A percentile compares a stretch with the other conserved stretches of the same genome.
Conservation (phyloP, 2,113 vertebrate species). For the Amia ocellicauda region DNA sequence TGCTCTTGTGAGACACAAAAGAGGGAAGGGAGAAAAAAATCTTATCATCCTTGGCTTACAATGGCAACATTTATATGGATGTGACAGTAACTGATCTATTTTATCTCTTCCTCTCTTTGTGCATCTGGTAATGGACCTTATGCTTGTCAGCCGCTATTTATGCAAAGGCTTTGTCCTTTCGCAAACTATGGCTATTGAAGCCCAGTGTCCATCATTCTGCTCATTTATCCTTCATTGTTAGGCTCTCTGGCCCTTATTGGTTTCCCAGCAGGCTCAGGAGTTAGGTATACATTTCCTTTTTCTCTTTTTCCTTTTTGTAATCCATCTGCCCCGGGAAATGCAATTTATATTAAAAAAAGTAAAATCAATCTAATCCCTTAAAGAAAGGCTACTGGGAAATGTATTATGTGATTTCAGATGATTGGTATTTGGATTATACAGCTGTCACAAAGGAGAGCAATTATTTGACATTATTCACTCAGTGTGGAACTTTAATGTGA, state of each 20-base stretch:
- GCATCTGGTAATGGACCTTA: slow-evolving; percentile 6
- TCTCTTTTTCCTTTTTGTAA: background rate
- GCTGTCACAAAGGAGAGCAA: no score
- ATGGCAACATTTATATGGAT: slow-evolving; percentile 3
- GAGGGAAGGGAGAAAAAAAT: background rate
- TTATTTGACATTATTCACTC: no score
- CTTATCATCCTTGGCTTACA: slow-evolving; percentile 2
- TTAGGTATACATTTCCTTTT: background rate
- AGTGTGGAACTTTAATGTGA: no score
- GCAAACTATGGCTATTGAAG: background rate
- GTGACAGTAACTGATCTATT: slow-evolving; percentile 1
- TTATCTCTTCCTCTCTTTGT: slow-evolving; percentile 4
- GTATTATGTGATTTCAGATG: background rate
- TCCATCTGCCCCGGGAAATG: background rate
- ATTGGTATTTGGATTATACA: no score
- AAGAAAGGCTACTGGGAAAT: background rate
- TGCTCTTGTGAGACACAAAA: background rate
- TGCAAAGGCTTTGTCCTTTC: slow-evolving; percentile 1
- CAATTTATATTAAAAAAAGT: background rate
- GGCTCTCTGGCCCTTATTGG: background rate
- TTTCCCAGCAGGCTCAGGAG: background rate
- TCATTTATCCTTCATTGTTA: slow-evolving; percentile 2
- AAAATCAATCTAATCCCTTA: background rate
- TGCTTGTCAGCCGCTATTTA: slow-evolving; percentile 1
- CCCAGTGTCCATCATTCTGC: background rate